Evolutionary conservation across 1,140 invertebrate genomes (phyloP).

Genomic region (Papilio machaon): DNA sequence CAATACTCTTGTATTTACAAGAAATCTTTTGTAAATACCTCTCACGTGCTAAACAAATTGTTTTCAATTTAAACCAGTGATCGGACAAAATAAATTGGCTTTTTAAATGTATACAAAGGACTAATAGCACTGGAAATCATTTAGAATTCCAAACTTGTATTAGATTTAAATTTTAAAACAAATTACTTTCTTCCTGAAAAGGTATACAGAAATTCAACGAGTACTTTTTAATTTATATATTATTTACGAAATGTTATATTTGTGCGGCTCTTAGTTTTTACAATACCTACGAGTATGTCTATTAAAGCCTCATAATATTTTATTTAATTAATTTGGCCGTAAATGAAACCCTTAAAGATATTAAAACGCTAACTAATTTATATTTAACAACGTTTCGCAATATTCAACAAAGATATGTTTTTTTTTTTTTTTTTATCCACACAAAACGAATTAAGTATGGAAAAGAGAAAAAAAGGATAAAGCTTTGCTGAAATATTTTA

Average conservation of each 20-base stretch:
- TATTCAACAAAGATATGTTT: not conserved
- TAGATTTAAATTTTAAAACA: constrained; percentile 1
- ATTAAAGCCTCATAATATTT: too few relatives aligned
- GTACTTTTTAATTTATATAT: not conserved
- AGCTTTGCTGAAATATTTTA: constrained; percentile 1
- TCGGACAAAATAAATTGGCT: constrained; percentile 17
- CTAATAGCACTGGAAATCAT: constrained; percentile 2
- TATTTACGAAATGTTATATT: too few relatives aligned
- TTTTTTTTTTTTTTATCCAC: not conserved
- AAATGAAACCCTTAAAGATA: too few relatives aligned
- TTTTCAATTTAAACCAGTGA: constrained; percentile 17
- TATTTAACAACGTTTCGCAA: not conserved
- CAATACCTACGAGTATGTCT: not conserved
- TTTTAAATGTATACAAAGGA: constrained; percentile 13
- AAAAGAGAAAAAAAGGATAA: not conserved
- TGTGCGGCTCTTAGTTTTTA: not conserved
- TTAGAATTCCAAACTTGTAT: constrained; percentile 14
- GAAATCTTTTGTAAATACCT: constrained; percentile 8
- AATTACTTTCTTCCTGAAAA: constrained; percentile 2
- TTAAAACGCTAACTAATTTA: not conserved
- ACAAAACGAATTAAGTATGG: not conserved
- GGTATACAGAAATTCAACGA: not conserved
- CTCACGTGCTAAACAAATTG: constrained; percentile 20
- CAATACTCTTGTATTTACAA: not conserved
- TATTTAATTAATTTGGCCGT: too few relatives aligned